These are phyloP conservation scores for Saxidomus purpurata DNA, from an alignment of 1,140 invertebrate genomes.

Conservation along the genomic window DNA sequence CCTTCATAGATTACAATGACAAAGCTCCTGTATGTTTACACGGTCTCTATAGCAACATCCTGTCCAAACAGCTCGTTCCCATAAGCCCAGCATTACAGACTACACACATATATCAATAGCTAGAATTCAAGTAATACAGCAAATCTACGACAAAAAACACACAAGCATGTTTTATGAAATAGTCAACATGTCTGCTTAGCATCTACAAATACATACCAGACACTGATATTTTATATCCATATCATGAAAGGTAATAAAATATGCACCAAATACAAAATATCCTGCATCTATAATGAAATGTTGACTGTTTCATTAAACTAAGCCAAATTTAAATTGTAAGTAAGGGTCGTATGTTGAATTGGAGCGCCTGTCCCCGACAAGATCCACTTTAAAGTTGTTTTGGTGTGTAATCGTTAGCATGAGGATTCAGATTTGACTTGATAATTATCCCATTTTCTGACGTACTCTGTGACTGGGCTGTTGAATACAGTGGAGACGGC, in stretches of 20 bases:
- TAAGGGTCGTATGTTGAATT: not conserved
- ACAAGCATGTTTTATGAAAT: constrained; percentile 17
- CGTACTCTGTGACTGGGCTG: constrained; percentile 20
- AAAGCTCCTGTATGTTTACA: not conserved
- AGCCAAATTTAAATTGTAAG: constrained; percentile 17
- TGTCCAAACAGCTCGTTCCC: not conserved
- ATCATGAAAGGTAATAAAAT: constrained; percentile 2
- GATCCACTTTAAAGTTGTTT: constrained; percentile 70
- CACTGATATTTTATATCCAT: not conserved
- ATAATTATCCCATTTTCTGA: constrained; percentile 78
- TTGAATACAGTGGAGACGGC: constrained; percentile 81
- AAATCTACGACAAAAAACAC: constrained; percentile 54
- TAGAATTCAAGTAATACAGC: constrained; percentile 37
- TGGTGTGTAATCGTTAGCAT: constrained; percentile 96
- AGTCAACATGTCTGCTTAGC: not conserved
- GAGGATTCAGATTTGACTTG: constrained; percentile 94
- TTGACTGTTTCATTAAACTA: not conserved
- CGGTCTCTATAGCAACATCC: not conserved
- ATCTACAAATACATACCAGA: not conserved
- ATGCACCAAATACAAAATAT: constrained; percentile 31
- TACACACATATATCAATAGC: constrained; percentile 45
- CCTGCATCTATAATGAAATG: not conserved
- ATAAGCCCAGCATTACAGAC: constrained; percentile 2
- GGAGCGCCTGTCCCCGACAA: not conserved
- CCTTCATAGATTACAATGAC: too few species aligned